Conservation (phyloP, 2,797 vertebrate species). For the Heterohyrax brucei region DNA sequence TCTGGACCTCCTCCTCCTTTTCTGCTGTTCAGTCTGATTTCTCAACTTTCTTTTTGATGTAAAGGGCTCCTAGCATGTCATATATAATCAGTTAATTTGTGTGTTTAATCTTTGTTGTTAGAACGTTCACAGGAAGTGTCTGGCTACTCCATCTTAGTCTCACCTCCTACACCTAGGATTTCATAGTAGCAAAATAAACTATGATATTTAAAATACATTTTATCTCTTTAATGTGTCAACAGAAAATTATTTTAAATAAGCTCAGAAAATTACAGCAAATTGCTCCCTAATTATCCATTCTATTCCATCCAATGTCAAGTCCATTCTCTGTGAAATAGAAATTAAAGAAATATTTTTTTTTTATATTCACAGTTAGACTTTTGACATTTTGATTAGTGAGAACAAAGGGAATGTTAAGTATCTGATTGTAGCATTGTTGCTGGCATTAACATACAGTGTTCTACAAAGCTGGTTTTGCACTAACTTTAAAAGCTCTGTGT, state of each 20-base stretch:
- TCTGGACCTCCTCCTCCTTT: no score
- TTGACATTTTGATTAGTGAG: background rate
- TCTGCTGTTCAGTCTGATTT: no score
- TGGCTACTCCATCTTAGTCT: no score
- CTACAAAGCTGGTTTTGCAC: background rate
- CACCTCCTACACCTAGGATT: background rate
- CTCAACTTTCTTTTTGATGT: no score
- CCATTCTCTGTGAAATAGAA: constrained; percentile 26
- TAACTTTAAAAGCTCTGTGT: background rate
- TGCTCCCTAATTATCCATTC: background rate
- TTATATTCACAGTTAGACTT: background rate
- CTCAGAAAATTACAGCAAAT: constrained; percentile 1
- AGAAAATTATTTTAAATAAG: background rate
- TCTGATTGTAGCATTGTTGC: background rate
- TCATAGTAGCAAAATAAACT: constrained; percentile 36
- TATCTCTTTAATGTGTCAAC: background rate
- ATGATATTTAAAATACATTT: background rate
- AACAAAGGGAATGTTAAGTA: background rate
- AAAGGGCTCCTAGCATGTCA: no score
- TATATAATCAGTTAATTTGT: no score
- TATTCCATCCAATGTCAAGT: background rate
- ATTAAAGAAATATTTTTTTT: background rate
- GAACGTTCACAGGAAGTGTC: no score
- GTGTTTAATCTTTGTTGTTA: no score
- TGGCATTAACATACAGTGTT: background rate